Evolutionary conservation across 2,113 vertebrate genomes (phyloP).

Genomic region (Australoheros scitulus): DNA sequence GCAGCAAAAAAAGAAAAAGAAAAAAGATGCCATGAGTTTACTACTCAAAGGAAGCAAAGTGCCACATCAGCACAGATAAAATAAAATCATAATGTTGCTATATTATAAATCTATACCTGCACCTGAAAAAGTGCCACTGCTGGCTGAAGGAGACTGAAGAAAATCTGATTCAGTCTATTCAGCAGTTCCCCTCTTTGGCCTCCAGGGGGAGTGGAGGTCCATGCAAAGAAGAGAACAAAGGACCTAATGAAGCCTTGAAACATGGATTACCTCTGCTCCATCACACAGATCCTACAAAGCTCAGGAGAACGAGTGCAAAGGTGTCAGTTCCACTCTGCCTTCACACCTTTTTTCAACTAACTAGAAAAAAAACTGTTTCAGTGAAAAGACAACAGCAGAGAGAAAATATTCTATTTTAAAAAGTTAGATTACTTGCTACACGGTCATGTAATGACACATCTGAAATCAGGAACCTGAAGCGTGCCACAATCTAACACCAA

Average conservation of each 20-base stretch:
- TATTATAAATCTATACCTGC: too few relatives aligned
- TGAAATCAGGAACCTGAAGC: too few relatives aligned
- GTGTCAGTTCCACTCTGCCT: background rate
- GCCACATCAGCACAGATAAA: too few relatives aligned
- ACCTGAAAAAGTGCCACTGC: background rate
- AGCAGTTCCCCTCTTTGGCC: slow-evolving; percentile 7
- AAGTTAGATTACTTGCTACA: too few relatives aligned
- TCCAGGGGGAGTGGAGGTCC: background rate
- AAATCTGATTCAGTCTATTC: background rate
- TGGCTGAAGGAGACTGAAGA: background rate
- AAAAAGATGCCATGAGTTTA: too few relatives aligned
- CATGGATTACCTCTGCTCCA: background rate
- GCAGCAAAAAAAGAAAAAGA: too few relatives aligned
- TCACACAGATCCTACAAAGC: background rate
- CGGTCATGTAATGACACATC: too few relatives aligned
- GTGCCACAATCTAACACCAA: too few relatives aligned
- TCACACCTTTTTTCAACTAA: background rate
- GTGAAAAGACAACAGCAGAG: background rate
- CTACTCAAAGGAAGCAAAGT: too few relatives aligned
- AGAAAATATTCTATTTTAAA: too few relatives aligned
- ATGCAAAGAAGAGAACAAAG: background rate
- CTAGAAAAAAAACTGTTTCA: background rate
- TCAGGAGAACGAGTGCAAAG: background rate
- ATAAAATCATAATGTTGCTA: too few relatives aligned
- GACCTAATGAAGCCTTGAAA: background rate